These are phyloP conservation scores for Acropora yongei DNA, from an alignment of 64 coral and sea anemone genomes.

Conservation along the genomic window DNA sequence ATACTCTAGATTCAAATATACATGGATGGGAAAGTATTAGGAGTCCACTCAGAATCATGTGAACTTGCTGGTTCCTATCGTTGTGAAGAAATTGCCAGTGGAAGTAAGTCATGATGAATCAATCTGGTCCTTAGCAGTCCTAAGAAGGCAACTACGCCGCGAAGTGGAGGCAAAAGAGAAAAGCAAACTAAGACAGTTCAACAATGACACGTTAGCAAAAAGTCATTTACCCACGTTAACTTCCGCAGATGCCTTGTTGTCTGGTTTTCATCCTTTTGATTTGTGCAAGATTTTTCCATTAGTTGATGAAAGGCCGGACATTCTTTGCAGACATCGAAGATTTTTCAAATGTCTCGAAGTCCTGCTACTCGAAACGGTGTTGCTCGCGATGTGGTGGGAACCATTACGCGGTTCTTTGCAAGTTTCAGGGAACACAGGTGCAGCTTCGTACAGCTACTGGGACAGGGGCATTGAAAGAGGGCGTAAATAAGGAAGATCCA, in stretches of 20 bases:
- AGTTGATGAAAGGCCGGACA: neutral
- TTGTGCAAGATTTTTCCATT: too few relatives aligned
- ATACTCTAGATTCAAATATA: constrained; percentile 8
- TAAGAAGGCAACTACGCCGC: constrained; percentile 16
- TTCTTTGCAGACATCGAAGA: neutral
- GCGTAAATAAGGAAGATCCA: too few relatives aligned
- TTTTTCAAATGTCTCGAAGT: neutral
- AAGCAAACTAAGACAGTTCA: neutral
- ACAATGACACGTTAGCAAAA: too few relatives aligned
- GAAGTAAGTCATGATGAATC: neutral
- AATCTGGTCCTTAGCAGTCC: neutral
- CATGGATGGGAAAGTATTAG: constrained; percentile 40
- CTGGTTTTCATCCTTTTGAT: neutral
- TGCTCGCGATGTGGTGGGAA: neutral
- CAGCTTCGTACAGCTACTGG: too few relatives aligned
- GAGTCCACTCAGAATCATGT: constrained; percentile 7
- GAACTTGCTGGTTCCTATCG: neutral
- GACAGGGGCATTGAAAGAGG: too few relatives aligned
- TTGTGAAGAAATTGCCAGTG: neutral
- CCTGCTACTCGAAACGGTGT: neutral
- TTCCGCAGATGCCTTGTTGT: neutral
- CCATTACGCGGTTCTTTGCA: too few relatives aligned
- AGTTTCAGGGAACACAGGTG: too few relatives aligned
- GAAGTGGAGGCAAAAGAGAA: constrained; percentile 56
- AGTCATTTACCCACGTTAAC: neutral